Percentiles rank a stretch among this genome's conserved stretches.
phyloP scores from a whole-genome alignment of 2,797 vertebrate species.

The Phrynocephalus guinanensis region DNA sequence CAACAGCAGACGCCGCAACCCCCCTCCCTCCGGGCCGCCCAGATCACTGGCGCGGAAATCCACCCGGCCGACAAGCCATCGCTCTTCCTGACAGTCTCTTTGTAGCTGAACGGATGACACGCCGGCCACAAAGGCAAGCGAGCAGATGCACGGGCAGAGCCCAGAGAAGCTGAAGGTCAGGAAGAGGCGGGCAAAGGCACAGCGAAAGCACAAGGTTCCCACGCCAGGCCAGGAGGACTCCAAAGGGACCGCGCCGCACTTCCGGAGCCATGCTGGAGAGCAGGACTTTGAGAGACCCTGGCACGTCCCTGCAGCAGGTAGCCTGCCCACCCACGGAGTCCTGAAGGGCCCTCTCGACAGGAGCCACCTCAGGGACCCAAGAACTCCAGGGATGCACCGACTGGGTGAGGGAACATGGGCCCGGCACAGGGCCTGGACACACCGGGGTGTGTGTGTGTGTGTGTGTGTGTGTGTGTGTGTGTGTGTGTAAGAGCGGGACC shows the following conservation, averaged over 20 bases:
- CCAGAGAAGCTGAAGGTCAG: neutral
- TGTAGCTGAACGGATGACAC: neutral
- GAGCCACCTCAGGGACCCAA: neutral
- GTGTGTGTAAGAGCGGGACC: no score
- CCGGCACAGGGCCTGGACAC: neutral
- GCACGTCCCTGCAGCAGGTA: neutral
- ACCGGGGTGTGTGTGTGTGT: no score
- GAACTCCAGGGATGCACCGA: neutral
- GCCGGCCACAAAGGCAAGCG: neutral
- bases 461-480: no score
- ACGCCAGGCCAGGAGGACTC: no score
- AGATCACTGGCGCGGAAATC: neutral
- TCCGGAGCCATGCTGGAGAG: neutral
- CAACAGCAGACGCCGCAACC: fast-evolving
- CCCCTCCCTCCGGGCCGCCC: fast-evolving
- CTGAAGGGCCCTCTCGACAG: neutral
- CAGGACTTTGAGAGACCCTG: neutral
- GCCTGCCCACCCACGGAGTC: neutral
- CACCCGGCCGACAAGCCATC: neutral
- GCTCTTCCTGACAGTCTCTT: neutral
- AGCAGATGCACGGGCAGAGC: neutral
- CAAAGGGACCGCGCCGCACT: neutral
- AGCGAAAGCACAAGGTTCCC: no score
- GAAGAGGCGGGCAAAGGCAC: no score
- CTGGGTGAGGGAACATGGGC: neutral